Base-by-base conservation (phyloP, 2,797 vertebrate species). In the Sebastes variabilis region DNA sequence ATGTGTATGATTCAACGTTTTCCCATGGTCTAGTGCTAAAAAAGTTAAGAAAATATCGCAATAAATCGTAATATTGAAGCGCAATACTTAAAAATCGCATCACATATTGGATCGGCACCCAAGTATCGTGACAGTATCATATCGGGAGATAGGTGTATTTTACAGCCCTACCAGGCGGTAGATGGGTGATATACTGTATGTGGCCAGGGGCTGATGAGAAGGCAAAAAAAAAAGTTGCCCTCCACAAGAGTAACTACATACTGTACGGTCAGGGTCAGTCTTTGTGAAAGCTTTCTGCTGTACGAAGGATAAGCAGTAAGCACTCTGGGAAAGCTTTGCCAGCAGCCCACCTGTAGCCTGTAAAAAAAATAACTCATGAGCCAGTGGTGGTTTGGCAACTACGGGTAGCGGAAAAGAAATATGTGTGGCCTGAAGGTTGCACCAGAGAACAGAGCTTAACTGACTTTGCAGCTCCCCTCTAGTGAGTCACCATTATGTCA, bases 321-420 rank as follows among this genome's bases (percentile, higher is more conserved):
- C 10, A 1, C 18, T 78, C 24, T 29, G 24, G 55, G 61, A 74
- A 68, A 68, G 67, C 20, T 14, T 12, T 68, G 71, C 68, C 75
- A 65, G 77, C n/a, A 66, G 75, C 75, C 58, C 83, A 90, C 81
- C 81, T 89, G 49, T n/a, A 77, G 59, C 42, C 29, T 72, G 52
- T 66, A 49, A 66, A 76, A 76, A 61, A 60, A 65, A 72, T 38
- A 62, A 62, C 58, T 77, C 66, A 58, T 16, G 32, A 60, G 71
- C 49, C 55, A 80, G 38, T 6, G 72, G 72, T 60, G 76, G 70
- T 77, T 79, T 84, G 59, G 77, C 36, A 74, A 22, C 54, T 71
- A 27, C 14, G 42, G 68, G 46, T 6, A 72, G 34, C 72, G 25
- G 25, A 29, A 68, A 54, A 59, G 27, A 80, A 89, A 82, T 76